Evolutionary conservation across 2,797 vertebrate genomes (phyloP).

Genomic region (Aselliscus stoliczkanus): DNA sequence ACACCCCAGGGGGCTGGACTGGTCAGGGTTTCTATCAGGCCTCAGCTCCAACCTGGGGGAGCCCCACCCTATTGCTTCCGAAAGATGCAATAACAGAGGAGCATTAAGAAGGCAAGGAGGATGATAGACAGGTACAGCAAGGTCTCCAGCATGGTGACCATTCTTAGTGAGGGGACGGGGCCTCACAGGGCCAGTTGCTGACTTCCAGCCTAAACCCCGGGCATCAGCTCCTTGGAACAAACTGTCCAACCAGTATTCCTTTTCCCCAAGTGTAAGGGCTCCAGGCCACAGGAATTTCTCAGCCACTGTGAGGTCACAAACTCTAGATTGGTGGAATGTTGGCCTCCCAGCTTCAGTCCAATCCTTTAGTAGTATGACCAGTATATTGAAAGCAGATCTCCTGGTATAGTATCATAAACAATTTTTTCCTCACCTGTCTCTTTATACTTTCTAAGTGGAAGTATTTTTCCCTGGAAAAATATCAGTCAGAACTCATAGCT

Average conservation of each 20-base stretch:
- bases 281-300: neutral
- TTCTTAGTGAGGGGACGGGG: neutral
- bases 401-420: neutral
- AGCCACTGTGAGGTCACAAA: constrained; percentile 39
- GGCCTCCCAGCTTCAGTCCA: neutral
- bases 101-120: neutral
- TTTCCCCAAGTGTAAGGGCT: neutral
- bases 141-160: neutral
- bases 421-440: neutral
- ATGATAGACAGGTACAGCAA: neutral
- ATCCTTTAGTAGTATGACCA: neutral
- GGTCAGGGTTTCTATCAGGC: neutral
- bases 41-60: neutral
- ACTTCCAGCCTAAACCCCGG: neutral
- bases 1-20: neutral
- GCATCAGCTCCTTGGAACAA: neutral
- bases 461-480: neutral
- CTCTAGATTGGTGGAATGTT: neutral
- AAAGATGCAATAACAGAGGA: constrained; percentile 19
- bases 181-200: neutral
- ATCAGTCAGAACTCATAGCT: neutral
- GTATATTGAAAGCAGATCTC: neutral
- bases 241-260: neutral
- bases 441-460: neutral
- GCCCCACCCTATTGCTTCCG: neutral